Evolutionary conservation across 2,113 vertebrate genomes (phyloP).

Genomic region (Clinocottus analis): DNA sequence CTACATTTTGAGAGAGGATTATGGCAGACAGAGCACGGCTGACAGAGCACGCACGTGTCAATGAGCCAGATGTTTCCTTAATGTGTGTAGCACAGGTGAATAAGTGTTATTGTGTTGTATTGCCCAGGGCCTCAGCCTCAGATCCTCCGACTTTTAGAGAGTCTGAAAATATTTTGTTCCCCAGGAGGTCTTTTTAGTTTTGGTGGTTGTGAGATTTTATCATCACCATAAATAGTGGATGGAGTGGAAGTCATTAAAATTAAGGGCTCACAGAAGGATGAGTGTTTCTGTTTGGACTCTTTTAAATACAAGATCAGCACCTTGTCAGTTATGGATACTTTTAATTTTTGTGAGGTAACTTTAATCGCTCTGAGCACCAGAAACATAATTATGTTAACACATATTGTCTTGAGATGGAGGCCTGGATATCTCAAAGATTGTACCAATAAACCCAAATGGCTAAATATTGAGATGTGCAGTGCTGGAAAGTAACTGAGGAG

Average conservation of each 20-base stretch:
- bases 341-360: not conserved
- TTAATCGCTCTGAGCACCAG: not conserved
- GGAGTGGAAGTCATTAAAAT: not conserved
- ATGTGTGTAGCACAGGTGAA: constrained; percentile 7
- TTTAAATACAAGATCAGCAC: not conserved
- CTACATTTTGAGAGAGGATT: not conserved
- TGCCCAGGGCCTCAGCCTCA: not conserved
- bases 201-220: constrained; percentile 3
- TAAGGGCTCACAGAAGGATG: not conserved
- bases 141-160: not conserved
- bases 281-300: not conserved
- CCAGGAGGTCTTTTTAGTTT: not conserved
- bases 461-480: not conserved
- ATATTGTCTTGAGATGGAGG: not conserved
- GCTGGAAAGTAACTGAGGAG: not conserved
- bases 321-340: not conserved
- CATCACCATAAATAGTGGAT: not conserved
- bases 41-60: not conserved
- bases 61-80: constrained; percentile 22
- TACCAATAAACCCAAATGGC: not conserved
- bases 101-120: not conserved
- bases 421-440: not conserved
- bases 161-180: not conserved
- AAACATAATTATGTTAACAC: not conserved
- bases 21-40: constrained; percentile 1